Conservation (phyloP, 2,888 invertebrate genomes). For the Venustoraphidia nigricollis region DNA sequence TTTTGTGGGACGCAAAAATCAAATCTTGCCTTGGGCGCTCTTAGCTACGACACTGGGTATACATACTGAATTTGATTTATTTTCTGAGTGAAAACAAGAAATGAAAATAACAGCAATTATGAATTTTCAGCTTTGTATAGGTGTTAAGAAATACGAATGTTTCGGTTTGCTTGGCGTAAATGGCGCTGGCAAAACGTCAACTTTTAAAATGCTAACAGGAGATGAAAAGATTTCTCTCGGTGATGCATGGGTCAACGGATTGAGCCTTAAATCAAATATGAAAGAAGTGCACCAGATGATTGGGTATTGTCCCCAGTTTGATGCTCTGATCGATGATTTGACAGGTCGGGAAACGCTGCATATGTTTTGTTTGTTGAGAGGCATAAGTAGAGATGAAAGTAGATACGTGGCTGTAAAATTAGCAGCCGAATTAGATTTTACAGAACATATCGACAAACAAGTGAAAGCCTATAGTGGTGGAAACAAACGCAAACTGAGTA, state of each 20-base stretch:
- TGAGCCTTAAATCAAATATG: constrained; percentile 31
- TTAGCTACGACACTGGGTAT: too few relatives aligned
- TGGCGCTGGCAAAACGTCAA: constrained; percentile 77
- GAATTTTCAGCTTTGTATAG: constrained; percentile 25
- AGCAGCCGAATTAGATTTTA: constrained; percentile 41
- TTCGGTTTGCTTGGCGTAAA: constrained; percentile 74
- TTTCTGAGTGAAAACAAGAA: neutral
- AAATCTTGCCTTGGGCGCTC: too few relatives aligned
- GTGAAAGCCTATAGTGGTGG: constrained; percentile 51
- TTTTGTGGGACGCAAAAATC: too few relatives aligned
- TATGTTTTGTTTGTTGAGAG: constrained; percentile 50
- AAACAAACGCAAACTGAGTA: constrained; percentile 56
- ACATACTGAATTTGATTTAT: constrained; percentile 13
- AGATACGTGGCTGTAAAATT: constrained; percentile 26
- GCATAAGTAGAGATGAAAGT: constrained; percentile 30
- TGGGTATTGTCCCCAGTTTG: constrained; percentile 42
- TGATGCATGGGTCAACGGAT: constrained; percentile 37
- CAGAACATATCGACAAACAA: constrained; percentile 42
- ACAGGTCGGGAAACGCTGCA: constrained; percentile 50
- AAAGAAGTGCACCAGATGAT: constrained; percentile 43
- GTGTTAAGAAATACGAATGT: constrained; percentile 56
- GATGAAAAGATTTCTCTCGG: constrained; percentile 57
- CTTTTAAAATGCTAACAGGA: constrained; percentile 83
- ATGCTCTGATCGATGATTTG: constrained; percentile 36
- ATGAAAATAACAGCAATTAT: neutral